Evolutionary conservation across 2,888 invertebrate genomes (phyloP).

Genomic region (Leuctra nigra): DNA sequence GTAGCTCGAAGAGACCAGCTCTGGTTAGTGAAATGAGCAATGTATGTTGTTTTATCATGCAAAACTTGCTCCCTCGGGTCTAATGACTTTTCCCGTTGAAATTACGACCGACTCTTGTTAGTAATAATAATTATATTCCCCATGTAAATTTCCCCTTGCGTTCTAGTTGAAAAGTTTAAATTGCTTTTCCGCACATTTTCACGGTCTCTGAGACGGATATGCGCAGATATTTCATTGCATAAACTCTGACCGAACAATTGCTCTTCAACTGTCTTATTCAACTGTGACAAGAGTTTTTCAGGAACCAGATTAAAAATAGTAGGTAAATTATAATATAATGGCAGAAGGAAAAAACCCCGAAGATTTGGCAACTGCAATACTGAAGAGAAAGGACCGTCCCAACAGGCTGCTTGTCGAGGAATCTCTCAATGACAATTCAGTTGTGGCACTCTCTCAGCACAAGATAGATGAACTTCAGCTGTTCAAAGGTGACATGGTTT

Average conservation of each 20-base stretch:
- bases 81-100: conserved; percentile 28
- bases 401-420: conserved; percentile 98
- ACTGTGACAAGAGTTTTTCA: too few relatives aligned
- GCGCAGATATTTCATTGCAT: too few relatives aligned
- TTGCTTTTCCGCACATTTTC: conserved; percentile 24
- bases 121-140: conserved; percentile 24
- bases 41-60: conserved; percentile 22
- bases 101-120: conserved; percentile 25
- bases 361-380: conserved; percentile 95
- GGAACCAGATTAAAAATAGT: too few relatives aligned
- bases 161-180: conserved; percentile 29
- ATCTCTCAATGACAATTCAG: conserved; percentile 97
- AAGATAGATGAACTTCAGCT: conserved; percentile 98
- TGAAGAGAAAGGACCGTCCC: conserved; percentile 95
- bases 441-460: conserved; percentile 74
- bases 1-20: too few relatives aligned
- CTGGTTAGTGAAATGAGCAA: neutral
- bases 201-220: too few relatives aligned
- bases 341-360: too few relatives aligned
- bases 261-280: too few relatives aligned
- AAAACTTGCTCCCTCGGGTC: conserved; percentile 23
- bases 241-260: too few relatives aligned
- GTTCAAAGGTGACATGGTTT: conserved; percentile 96
- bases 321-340: too few relatives aligned
- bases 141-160: conserved; percentile 26